Evolutionary conservation across 2,797 vertebrate genomes (phyloP).

Genomic region (Peromyscus attwateri): DNA sequence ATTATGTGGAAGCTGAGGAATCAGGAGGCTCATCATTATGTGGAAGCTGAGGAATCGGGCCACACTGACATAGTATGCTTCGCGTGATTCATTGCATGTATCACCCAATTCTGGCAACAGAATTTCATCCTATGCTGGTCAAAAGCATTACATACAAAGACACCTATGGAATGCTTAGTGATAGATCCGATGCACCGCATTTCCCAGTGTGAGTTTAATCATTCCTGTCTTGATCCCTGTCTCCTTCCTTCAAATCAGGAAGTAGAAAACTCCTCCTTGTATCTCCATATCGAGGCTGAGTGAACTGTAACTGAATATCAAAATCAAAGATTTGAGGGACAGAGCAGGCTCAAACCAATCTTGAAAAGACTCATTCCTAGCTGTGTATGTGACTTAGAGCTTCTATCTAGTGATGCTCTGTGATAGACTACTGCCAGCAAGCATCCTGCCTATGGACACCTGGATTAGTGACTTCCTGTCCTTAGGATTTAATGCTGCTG

Average conservation of each 20-base stretch:
- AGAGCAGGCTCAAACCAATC: neutral
- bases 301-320: neutral
- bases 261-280: neutral
- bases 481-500: conserved; percentile 15
- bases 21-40: neutral
- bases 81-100: neutral
- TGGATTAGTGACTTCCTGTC: conserved; percentile 32
- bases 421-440: neutral
- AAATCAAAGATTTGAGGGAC: conserved; percentile 40
- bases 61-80: neutral
- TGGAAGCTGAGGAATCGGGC: neutral
- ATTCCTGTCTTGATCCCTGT: neutral
- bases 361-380: neutral
- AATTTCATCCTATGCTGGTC: neutral
- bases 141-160: neutral
- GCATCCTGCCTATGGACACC: neutral
- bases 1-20: neutral
- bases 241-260: conserved; percentile 14
- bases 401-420: conserved; percentile 25
- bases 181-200: neutral
- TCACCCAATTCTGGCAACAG: neutral
- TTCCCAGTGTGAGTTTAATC: neutral
- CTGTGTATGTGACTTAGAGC: neutral
- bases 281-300: neutral
- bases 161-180: neutral